Conservation (phyloP, 2,113 vertebrate genomes). For the Forbesichthys agassizii region DNA sequence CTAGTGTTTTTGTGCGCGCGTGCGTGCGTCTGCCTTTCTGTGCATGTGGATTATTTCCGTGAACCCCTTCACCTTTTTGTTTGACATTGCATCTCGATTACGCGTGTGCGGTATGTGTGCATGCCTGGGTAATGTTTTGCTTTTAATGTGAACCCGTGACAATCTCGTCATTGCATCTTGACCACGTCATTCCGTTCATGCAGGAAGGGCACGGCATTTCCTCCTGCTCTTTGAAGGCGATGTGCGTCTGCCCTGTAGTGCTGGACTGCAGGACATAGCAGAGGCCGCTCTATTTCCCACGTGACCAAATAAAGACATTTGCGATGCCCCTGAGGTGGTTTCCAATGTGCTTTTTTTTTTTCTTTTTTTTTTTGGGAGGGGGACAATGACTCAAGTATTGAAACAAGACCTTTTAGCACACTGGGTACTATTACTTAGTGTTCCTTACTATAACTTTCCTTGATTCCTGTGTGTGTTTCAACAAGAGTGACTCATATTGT, state of each 20-base stretch:
- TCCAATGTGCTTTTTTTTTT: constrained; percentile 18
- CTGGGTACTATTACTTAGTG: constrained; percentile 50
- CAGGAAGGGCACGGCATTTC: constrained; percentile 76
- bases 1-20: background rate
- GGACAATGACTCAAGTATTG: constrained; percentile 41
- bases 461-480: constrained; percentile 56
- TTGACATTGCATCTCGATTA: constrained; percentile 5
- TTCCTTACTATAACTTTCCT: constrained; percentile 35
- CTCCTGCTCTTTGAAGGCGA: constrained; percentile 69
- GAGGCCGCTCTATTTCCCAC: constrained; percentile 32
- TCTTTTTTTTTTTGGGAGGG: constrained; percentile 25
- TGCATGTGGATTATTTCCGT: background rate
- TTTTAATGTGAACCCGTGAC: constrained; percentile 27
- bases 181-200: constrained; percentile 59
- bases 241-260: constrained; percentile 50
- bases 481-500: constrained; percentile 55
- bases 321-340: constrained; percentile 26
- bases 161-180: constrained; percentile 61
- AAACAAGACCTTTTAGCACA: constrained; percentile 32
- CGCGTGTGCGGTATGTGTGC: background rate
- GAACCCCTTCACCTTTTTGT: constrained; percentile 13
- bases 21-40: background rate
- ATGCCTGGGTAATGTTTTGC: constrained; percentile 1
- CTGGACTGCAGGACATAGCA: constrained; percentile 57
- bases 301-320: constrained; percentile 65